Evolutionary conservation across 2,113 vertebrate species (phyloP), one percentile per base, ranked within the genome.

Genomic region (Hymenochirus boettgeri): DNA sequence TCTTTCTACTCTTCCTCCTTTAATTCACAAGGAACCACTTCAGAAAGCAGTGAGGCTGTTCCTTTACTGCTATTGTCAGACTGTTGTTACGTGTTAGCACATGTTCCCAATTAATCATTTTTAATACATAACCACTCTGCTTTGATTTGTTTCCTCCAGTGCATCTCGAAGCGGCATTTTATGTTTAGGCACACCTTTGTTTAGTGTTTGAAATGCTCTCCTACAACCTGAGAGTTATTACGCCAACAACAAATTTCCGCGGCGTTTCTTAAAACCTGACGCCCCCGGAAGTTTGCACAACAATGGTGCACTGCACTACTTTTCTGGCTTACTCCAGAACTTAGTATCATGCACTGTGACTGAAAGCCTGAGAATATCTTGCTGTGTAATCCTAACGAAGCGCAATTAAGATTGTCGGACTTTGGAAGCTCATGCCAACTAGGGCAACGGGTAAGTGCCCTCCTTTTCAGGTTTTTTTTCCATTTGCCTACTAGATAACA

Each of bases 271-370:
- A 98, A 77, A 99, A 99, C 82, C 91, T 99, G 71, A 99, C 96
- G 57, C n/a, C n/a, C n/a, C n/a, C 86, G 96, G 72, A 99, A 99
- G 81, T 99, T 99, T 79, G 96, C 96, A 65, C 96, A 99, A 75
- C 96, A 99, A 77, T 94, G 98, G 90, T 98, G 96, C 86, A 98
- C 96, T 35, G 96, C 96, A 72, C 89, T 99, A 85, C 94, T 99
- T 76, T 99, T 99, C 83, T 91, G 98, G 73, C 95, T 94, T 70
- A 99, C 96, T 74, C 96, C 96, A 72, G 96, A 99, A 80, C 95
- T 99, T 82, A 97, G 95, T 85, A 98, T 99, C 90, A 99, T 99
- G 93, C 96, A 99, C 95, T 99, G 96, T 92, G 96, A 99, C 90
- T 91, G 98, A 79, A 99, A 99, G 85, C 96, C 96, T 13, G 96